Base-by-base conservation (phyloP, 1,140 invertebrate genomes). In the Hypsibius dujardini region DNA sequence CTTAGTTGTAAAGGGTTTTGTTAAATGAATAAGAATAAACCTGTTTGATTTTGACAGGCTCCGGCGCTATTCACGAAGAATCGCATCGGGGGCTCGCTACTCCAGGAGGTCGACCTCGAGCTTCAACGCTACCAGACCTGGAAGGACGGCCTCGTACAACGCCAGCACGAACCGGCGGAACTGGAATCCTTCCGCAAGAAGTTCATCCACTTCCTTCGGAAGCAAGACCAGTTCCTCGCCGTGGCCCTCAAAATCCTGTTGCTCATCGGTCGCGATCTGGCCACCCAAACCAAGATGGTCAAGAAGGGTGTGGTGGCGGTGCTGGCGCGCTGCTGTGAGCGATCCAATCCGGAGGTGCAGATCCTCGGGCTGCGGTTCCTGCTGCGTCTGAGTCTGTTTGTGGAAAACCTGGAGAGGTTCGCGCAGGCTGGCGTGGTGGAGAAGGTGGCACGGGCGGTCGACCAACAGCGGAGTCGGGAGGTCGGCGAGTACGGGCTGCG, bases 341-440 rank as follows among this genome's bases (percentile, higher is more conserved):
- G 62, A 67, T 42, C 62, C 62, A 67, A 67, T 42, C 62, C 62
- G 62, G 62, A 67, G 45, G 62, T 67, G 42, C 62, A 67, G 42
- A 12, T 67, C 7, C 12, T 42, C 12, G 62, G 0, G 7, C 62
- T 67, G 3, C 12, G 42, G 42, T 67, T 67, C 42, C 42, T 67
- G 42, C 42, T 15, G 12, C 12, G 12, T 12, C 42, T 67, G 45
- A 67, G 62, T 67, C 12, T 67, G 12, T 67, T 15, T 67, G 12
- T 42, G 12, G 62, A 12, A 3, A 67, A 67, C 45, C 12, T 67
- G 62, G 12, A 12, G 45, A 12, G 42, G 12, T 67, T 67, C 0
- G 62, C 3, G 3, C 12, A 67, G 7, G 62, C 62, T 0, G 62
- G 62, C 0, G 62, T 45, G 12, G 12, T 45, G 3, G 62, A 67